Evolutionary conservation across 2,797 vertebrate species (phyloP).

Genomic region (Enteromius treurensis): DNA sequence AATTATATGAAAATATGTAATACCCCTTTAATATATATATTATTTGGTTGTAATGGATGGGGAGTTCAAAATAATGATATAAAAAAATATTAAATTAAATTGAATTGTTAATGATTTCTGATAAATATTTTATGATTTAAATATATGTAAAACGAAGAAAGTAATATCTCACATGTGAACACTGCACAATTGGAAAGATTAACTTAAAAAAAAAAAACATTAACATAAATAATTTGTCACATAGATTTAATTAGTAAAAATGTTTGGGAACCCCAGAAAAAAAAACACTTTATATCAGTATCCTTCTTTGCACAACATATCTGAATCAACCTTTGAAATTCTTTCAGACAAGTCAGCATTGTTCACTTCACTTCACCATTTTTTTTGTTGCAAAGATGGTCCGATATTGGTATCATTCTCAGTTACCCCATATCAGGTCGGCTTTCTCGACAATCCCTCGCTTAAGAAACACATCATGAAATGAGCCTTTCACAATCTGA

Average conservation of each 20-base stretch:
- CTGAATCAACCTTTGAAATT: slow-evolving; percentile 1
- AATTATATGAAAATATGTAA: neutral
- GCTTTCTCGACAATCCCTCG: slow-evolving; percentile 1
- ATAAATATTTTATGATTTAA: neutral
- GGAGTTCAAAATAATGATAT: neutral
- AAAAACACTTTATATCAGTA: neutral
- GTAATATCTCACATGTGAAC: neutral
- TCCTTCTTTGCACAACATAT: slow-evolving; percentile 9
- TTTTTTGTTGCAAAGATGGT: slow-evolving; percentile 14
- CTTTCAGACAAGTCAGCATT: slow-evolving; percentile 23
- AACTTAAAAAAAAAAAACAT: neutral
- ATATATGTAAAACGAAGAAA: neutral
- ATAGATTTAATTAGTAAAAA: neutral
- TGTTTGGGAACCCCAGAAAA: neutral
- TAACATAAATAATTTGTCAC: neutral
- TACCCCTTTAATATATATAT: neutral
- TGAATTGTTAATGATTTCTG: too few relatives aligned
- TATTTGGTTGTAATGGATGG: neutral
- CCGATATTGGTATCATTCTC: slow-evolving; percentile 17
- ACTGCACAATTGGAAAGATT: neutral
- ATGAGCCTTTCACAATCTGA: slow-evolving; percentile 27
- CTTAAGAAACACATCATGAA: slow-evolving; percentile 10
- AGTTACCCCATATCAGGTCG: neutral
- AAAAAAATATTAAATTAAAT: neutral
- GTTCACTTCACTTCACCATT: slow-evolving; percentile 1